Base-by-base conservation (phyloP, 2,797 vertebrate species). In the Eutrigla gurnardus region DNA sequence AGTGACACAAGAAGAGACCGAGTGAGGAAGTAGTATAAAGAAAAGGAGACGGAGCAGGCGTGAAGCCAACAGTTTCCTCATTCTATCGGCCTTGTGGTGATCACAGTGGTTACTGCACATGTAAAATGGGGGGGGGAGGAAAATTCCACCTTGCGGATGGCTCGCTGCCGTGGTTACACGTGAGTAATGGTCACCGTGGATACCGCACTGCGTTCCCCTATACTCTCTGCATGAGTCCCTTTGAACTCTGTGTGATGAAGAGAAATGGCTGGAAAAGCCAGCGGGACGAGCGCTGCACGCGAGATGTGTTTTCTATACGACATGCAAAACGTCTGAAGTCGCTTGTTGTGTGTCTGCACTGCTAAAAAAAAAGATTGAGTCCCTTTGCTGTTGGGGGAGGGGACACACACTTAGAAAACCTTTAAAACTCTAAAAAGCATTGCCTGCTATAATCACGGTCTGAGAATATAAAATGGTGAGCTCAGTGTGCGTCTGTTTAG, bases 81-180 rank as follows among this genome's bases (percentile, higher is more conserved):
- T 82, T 80, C 54, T 49, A 5, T 57, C 63, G 17, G 59, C 40
- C 57, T 17, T n/a, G 35, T 43, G n/a, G 63, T 45, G 59, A 71
- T 86, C 84, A 65, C 86, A 65, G 3, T 46, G 86, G 87, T 78
- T 82, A 90, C 84, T 33, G 75, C 73, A 78, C 72, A 81, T 77
- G 70, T 69, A 62, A 75, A 43, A 57, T 13, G 7, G 36, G 25
- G 10, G 11, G 42, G 13, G 9, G 35, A 46, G 45, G 17, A 57
- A 68, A 65, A 65, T 32, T 57, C 52, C 36, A 59, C 54, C 6
- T 43, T 18, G 58, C 49, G 39, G 70, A 47, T 10, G 6, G 70
- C 69, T 70, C 72, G 81, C 83, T 90, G 80, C 86, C 60, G 67
- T 62, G 70, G 82, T 81, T 81, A 88, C 85, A 81, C 59, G 71